Evolutionary conservation across 2,113 vertebrate species (phyloP), one percentile per base, ranked within the genome.

Genomic region (Delphinapterus leucas): DNA sequence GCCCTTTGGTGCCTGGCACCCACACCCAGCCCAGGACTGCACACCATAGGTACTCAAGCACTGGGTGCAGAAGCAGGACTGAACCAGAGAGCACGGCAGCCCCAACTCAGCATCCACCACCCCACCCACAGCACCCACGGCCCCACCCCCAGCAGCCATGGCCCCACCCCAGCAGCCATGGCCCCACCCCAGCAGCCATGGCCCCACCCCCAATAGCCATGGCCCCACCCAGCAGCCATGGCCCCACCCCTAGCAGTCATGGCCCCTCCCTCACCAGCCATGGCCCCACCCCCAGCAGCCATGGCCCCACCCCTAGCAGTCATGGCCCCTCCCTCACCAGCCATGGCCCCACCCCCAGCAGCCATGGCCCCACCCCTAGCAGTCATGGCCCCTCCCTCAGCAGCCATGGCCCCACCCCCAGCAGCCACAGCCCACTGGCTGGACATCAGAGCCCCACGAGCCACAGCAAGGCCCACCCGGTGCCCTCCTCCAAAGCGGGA

Each of bases 221-320:
- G 58, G 41, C 31, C 31, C 31, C 87, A 10, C 31, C 0, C 15
- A 28, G 1, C 5, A 10, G 7, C 6, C 65, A 38, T 20, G 58
- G 38, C 31, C 31, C 28, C 87, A 15, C 41, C 14, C 2, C 3
- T 2, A 20, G 1, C 8, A 11, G 31, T 0, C 65, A 47, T 6
- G 1, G 21, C 25, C 82, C 38, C 21, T 0, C n/a, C n/a, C n/a
- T 6, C 31, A 31, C 1, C 23, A 4, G 4, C 3, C 82, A 55
- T 3, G 0, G 9, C 41, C 70, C 63, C 13, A 0, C 81, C 36
- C 65, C 44, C 4, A 47, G 7, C 53, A 31, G 1, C 23, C 31
- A 5, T 3, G 12, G 11, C 11, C 89, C n/a, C 23, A 0, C 31
- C 53, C 9, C 28, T 3, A 15, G 0, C 14, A 5, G 14, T 1